Evolutionary conservation across 2,113 vertebrate genomes (phyloP), one percentile per base, ranked within the genome.

Genomic region (Pelecanus crispus): DNA sequence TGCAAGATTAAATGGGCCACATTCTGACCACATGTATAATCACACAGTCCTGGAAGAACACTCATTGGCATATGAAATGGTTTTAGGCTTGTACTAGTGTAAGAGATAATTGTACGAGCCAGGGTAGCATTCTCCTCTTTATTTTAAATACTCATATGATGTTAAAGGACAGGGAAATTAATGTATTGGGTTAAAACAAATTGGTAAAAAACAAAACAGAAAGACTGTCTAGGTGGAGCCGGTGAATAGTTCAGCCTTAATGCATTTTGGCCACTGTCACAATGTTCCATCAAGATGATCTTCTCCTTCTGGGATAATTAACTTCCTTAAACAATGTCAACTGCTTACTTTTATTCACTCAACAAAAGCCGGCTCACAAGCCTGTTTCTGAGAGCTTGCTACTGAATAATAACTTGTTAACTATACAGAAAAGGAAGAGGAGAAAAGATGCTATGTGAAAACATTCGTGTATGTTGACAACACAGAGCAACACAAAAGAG

Each of bases 251-350:
- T 83, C 77, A 85, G 78, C 53, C 20, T 68, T 92, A 81, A 94
- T 62, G 58, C 36, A 53, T 81, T 91, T 94, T 93, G 94, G 70
- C 86, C 82, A 34, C 32, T 87, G 70, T 82, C 89, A 94, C 91
- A 45, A 66, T 50, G 78, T 87, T 90, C 86, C 53, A 62, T 14
- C 77, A 89, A 91, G 77, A 77, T 7, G 22, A 89, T 75, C 56
- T 67, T 71, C 72, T 53, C 61, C 72, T 91, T 75, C 85, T 87
- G 86, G 31, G 13, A 81, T 34, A 96, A 94, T 58, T 65, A 79
- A 56, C 28, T 77, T 80, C 81, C 66, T 72, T 77, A 72, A 90
- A 85, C 28, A 82, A 88, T 62, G 77, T 85, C 86, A 45, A 56
- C 72, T 32, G 14, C 67, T 94, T 40, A 22, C 56, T 95, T 90